Percentiles rank a stretch among this genome's conserved stretches.
Conservation (phyloP, 2,113 vertebrate genomes). For the Aegithalos caudatus region DNA sequence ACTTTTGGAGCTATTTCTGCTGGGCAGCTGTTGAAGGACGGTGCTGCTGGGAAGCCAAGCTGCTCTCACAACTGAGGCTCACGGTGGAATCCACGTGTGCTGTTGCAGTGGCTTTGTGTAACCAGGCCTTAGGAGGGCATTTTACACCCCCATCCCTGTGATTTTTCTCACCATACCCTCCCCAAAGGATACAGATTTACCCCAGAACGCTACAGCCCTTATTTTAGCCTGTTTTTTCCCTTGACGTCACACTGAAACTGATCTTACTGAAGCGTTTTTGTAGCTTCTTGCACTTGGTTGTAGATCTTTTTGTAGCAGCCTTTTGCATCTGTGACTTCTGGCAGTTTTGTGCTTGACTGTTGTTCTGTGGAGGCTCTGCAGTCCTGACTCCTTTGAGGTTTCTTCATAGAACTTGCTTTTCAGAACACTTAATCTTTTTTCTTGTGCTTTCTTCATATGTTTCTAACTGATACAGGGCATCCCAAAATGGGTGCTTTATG, state of each 20-base stretch:
- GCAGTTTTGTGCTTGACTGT: not conserved
- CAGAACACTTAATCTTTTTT: not conserved
- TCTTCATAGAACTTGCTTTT: not conserved
- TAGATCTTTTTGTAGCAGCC: not conserved
- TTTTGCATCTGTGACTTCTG: not conserved
- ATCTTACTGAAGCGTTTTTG: not conserved
- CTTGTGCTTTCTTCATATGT: not conserved
- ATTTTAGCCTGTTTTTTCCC: not conserved
- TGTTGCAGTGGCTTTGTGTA: not conserved
- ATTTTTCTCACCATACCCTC: not conserved
- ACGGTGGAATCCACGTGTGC: not conserved
- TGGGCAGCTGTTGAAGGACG: not conserved
- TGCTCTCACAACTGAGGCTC: not conserved
- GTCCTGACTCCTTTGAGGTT: not conserved
- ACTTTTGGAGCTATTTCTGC: not conserved
- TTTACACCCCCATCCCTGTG: not conserved
- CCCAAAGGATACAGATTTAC: not conserved
- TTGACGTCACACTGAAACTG: not conserved
- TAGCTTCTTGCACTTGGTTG: not conserved
- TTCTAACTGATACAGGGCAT: not conserved
- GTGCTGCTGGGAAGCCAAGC: not conserved
- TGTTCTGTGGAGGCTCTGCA: not conserved
- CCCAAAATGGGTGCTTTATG: not conserved
- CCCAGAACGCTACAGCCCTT: fast-evolving
- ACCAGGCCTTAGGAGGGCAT: not conserved